Conservation (phyloP, 2,888 invertebrate species). For the Plagiodera versicolora region DNA sequence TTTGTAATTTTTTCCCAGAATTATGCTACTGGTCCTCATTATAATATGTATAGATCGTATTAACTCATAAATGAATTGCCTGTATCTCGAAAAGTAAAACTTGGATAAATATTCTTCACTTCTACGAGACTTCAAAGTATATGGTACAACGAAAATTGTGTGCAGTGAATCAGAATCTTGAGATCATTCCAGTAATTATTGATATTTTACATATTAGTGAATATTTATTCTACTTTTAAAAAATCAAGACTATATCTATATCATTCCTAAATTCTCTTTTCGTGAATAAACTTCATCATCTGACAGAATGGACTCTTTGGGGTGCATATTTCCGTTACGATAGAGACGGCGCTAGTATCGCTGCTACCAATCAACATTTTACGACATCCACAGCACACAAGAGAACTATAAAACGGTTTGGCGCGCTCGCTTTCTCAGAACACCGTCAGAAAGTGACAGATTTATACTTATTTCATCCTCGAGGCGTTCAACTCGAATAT, state of each 20-base stretch:
- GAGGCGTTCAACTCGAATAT: constrained; percentile 6
- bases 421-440: constrained; percentile 39
- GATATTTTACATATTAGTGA: too few species aligned
- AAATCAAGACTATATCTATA: background rate
- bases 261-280: background rate
- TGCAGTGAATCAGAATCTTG: too few species aligned
- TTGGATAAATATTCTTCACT: too few species aligned
- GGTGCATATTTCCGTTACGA: background rate
- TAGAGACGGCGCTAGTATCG: constrained; percentile 26
- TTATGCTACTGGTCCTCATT: too few species aligned
- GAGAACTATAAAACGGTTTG: constrained; percentile 52
- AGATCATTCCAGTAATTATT: too few species aligned
- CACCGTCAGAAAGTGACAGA: constrained; percentile 23
- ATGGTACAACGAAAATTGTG: too few species aligned
- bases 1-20: too few species aligned
- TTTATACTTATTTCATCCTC: constrained; percentile 15
- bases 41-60: too few species aligned
- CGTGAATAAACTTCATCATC: background rate
- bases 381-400: constrained; percentile 50
- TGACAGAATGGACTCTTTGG: background rate
- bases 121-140: too few species aligned
- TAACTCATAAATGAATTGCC: too few species aligned
- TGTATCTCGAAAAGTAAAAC: too few species aligned
- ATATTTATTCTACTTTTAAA: too few species aligned
- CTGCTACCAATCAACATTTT: constrained; percentile 53